Percentiles rank a stretch among this genome's conserved stretches.
Evolutionary conservation across 2,797 vertebrate species (phyloP).

Genomic region (Podarcis lilfordi): DNA sequence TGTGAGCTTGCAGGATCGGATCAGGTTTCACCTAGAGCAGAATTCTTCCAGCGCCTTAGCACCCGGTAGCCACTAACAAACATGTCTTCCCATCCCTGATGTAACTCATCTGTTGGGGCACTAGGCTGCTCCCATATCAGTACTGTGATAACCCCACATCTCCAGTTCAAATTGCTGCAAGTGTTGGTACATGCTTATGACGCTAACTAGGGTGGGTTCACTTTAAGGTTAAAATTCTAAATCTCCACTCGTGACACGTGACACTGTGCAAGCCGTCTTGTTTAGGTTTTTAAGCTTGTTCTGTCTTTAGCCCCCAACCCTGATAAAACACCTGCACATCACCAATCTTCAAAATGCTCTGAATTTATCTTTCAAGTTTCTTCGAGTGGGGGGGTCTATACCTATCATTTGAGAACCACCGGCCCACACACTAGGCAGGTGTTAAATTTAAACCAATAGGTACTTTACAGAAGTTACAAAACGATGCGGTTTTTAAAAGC

Average conservation of each 20-base stretch:
- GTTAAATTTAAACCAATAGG: not conserved
- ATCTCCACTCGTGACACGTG: not conserved
- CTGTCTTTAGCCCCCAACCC: not conserved
- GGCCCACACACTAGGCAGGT: not conserved
- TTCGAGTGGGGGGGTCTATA: not conserved
- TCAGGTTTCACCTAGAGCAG: not conserved
- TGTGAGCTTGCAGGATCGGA: not conserved
- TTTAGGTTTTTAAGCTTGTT: not conserved
- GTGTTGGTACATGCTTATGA: not conserved
- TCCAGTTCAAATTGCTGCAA: not conserved
- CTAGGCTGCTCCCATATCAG: no score
- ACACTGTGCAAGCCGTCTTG: not conserved
- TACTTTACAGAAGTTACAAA: slow-evolving; percentile 15
- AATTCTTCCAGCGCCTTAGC: no score
- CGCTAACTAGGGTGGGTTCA: not conserved
- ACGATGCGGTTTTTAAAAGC: slow-evolving; percentile 15
- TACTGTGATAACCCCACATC: not conserved
- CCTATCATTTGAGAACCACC: not conserved
- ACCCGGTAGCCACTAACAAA: not conserved
- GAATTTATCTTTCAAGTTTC: not conserved
- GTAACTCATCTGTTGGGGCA: not conserved
- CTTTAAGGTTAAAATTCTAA: not conserved
- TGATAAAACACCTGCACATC: not conserved
- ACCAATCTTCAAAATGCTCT: not conserved
- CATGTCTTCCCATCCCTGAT: not conserved